Evolutionary conservation across 2,888 invertebrate species (phyloP), one percentile per base, ranked within the genome.

Genomic region (Sclerodermus sp.): DNA sequence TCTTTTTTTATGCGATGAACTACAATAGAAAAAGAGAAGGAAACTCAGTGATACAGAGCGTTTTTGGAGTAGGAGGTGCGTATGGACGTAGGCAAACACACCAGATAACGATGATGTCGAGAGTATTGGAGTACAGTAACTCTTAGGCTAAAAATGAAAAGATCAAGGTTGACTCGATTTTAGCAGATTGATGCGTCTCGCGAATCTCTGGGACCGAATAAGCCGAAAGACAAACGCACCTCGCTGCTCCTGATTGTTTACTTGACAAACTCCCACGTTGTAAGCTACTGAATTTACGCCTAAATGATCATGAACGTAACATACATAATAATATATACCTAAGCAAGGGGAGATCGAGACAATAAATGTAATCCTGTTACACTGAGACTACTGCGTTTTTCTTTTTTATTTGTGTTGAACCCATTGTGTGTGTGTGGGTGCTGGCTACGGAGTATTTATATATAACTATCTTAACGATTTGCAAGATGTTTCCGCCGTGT

Each of bases 351-450:
- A 75, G 72, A 75, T 76, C 77, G 74, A 74, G 76, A 77, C 75
- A 77, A 77, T 77, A 77, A 77, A 77, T 76, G 77, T 75, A 77
- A 77, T 77, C 70, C 73, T 77, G 75, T 77, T 77, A 75, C 71
- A 77, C 76, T 74, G 73, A 76, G 74, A 74, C 65, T 68, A 74
- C 65, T 77, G 76, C 71, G 74, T 77, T 76, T 75, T 76, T 73
- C 70, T 71, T 77, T 67, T 76, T 76, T 72, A 74, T 74, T 76
- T 74, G 67, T 39, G 48, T 70, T 42, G 58, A 55, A 71, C 72
- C 72, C 72, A 65, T 65, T 73, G n/a, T n/a, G n/a, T n/a, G n/a
- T n/a, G n/a, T n/a, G n/a, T n/a, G 76, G 77, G 77, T 77, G 77
- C 76, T 77, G 77, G 73, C 75, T 76, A 55, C 62, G 66, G 62